These are phyloP conservation scores for Xenopus laevis DNA, from an alignment of 2,113 vertebrate species.

Conservation along the genomic window DNA sequence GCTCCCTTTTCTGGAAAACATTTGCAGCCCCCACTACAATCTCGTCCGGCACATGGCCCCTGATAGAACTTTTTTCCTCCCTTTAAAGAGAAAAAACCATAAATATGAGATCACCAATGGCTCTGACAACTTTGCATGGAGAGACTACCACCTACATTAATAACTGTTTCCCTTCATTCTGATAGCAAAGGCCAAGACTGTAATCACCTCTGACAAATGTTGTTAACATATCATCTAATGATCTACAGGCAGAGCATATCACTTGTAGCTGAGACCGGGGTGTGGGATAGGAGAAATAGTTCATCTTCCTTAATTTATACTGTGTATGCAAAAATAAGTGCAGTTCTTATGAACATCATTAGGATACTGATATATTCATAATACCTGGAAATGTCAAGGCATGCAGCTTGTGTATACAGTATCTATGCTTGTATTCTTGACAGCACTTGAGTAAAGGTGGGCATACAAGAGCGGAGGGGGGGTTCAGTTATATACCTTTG, in stretches of 20 bases:
- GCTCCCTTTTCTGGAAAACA: slow-evolving; percentile 84
- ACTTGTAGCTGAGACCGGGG: neutral
- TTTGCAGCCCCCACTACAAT: slow-evolving; percentile 74
- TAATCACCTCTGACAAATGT: slow-evolving; percentile 41
- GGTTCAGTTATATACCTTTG: no score
- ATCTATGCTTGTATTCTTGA: no score
- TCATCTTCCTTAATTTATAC: neutral
- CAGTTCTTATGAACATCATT: no score
- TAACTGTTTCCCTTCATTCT: slow-evolving; percentile 23
- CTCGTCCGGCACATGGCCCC: slow-evolving; percentile 71
- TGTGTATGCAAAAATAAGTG: no score
- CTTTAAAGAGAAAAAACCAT: slow-evolving; percentile 53
- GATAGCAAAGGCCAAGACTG: slow-evolving; percentile 11
- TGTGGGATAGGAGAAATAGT: slow-evolving; percentile 10
- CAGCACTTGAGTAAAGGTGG: no score
- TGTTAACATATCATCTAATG: slow-evolving; percentile 24
- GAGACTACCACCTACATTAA: neutral
- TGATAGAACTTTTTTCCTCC: slow-evolving; percentile 66
- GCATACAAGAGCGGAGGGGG: no score
- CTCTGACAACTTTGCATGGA: slow-evolving; percentile 23
- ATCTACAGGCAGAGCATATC: slow-evolving; percentile 13
- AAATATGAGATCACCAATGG: slow-evolving; percentile 14
- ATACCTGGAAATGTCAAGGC: no score
- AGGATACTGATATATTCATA: no score
- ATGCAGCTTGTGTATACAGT: no score